These are phyloP conservation scores for Apis laboriosa DNA, from an alignment of 1,140 invertebrate species.

Conservation along the genomic window DNA sequence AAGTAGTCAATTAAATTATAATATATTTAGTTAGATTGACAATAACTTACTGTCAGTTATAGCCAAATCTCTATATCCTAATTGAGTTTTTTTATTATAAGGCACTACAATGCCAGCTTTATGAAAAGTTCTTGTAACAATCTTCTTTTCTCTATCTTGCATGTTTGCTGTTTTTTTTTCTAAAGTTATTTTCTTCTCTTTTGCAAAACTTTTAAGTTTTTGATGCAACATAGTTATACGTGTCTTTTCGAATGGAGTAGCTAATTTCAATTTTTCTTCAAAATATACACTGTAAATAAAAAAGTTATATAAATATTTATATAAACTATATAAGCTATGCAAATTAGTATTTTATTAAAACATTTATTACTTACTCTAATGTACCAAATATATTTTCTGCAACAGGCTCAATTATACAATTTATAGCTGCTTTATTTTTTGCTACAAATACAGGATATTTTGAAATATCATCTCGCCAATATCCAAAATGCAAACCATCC, in stretches of 20 bases:
- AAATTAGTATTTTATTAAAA: neutral
- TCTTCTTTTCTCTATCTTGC: constrained; percentile 84
- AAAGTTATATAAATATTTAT: neutral
- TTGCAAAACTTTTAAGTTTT: constrained; percentile 85
- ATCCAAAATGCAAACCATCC: constrained; percentile 91
- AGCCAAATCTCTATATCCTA: constrained; percentile 90
- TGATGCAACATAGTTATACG: constrained; percentile 83
- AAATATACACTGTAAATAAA: constrained; percentile 83
- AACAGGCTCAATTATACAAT: constrained; percentile 86
- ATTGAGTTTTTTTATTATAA: constrained; percentile 88
- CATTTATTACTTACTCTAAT: constrained; percentile 84
- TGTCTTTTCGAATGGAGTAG: constrained; percentile 86
- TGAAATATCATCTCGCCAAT: constrained; percentile 91
- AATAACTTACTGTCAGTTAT: constrained; percentile 86
- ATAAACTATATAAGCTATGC: too few species aligned
- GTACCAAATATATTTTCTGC: constrained; percentile 94
- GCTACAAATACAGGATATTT: constrained; percentile 89
- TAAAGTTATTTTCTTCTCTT: constrained; percentile 84
- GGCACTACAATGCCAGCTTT: constrained; percentile 94
- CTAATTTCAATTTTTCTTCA: constrained; percentile 83
- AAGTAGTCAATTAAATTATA: neutral
- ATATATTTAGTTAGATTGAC: constrained; percentile 5
- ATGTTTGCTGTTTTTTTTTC: constrained; percentile 83
- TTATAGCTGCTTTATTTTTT: constrained; percentile 86
- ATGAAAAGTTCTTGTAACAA: constrained; percentile 91